Evolutionary conservation across 92 coral and sea anemone species (phyloP), one percentile per base, ranked within the genome.

Genomic region (Actinernus sp.): DNA sequence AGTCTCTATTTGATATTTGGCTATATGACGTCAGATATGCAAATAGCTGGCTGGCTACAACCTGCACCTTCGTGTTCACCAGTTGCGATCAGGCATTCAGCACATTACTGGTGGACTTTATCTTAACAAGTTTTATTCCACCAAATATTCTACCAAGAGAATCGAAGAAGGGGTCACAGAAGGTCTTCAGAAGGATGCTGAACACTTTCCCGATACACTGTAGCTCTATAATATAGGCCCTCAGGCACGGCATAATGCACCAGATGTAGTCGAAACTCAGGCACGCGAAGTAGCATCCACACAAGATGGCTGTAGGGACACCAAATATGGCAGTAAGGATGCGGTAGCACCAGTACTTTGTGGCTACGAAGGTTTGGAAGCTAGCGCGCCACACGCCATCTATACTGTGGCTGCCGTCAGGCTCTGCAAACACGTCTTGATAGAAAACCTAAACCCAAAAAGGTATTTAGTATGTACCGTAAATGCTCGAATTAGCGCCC

Each of bases 251-350:
- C 87, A 78, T 88, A 14, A 83, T 72, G 29, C 94, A 88, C 94
- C 94, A 88, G 61, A 88, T 49, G 75, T 88, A 88, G 27, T 88
- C 83, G 55, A 83, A 88, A 54, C 94, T 77, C 29, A 88, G 84
- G 32, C 90, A 88, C 7, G 94, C 90, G 28, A 88, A 88, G 75
- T 83, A 83, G 67, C 82, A 55, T 16, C 93, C 93, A 22, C 86
- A 88, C 56, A 71, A 43, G 24, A 88, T 77, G 62, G 93, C 93
- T 3, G 85, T 83, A 4, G 93, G 93, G 24, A 77, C 57, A 1
- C 89, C 93, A 58, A 84, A 87, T 20, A 83, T 68, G 70, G 83
- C 73, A 12, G 89, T 60, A 26, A 83, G 58, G 51, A 76, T 46
- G 55, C 82, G 76, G 33, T 83, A 83, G 37, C 89, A 83, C 50